Percentiles rank a stretch among this genome's conserved stretches.
These are phyloP conservation scores for Porites australiensis DNA, from an alignment of 64 coral and sea anemone genomes.

Conservation along the genomic window DNA sequence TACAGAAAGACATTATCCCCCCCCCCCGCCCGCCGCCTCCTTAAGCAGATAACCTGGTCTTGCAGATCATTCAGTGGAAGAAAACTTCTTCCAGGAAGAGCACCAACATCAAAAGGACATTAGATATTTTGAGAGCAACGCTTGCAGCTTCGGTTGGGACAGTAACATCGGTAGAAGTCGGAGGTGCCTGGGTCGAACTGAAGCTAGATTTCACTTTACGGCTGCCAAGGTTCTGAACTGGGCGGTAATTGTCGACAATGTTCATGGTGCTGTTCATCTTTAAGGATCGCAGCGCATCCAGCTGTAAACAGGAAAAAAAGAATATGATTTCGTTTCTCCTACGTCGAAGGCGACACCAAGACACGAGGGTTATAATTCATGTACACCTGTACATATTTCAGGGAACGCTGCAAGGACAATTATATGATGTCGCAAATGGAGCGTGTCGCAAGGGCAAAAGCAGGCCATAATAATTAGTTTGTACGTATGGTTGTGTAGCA, in stretches of 20 bases:
- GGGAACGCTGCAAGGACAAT: too few relatives aligned
- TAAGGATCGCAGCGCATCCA: conserved; percentile 47
- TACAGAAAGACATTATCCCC: too few relatives aligned
- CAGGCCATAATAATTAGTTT: too few relatives aligned
- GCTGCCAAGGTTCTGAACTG: background rate
- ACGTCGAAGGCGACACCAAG: background rate
- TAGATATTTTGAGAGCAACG: background rate
- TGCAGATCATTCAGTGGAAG: background rate
- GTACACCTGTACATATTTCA: too few relatives aligned
- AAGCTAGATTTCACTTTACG: background rate
- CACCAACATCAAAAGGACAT: background rate
- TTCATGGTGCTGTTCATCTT: conserved; percentile 3
- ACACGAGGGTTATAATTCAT: too few relatives aligned
- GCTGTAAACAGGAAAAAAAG: conserved; percentile 12
- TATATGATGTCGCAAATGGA: too few relatives aligned
- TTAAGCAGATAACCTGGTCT: background rate
- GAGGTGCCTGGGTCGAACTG: background rate
- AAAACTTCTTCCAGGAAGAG: background rate
- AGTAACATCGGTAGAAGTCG: background rate
- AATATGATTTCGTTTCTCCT: too few relatives aligned
- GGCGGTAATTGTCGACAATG: conserved; percentile 42
- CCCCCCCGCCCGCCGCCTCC: background rate
- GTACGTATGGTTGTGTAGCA: too few relatives aligned
- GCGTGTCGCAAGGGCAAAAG: too few relatives aligned
- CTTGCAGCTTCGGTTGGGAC: too few relatives aligned